A percentile compares a stretch with the other conserved stretches of the same genome.
phyloP scores from a whole-genome alignment of 2,113 vertebrate genomes.

The Vireo altiloquus region DNA sequence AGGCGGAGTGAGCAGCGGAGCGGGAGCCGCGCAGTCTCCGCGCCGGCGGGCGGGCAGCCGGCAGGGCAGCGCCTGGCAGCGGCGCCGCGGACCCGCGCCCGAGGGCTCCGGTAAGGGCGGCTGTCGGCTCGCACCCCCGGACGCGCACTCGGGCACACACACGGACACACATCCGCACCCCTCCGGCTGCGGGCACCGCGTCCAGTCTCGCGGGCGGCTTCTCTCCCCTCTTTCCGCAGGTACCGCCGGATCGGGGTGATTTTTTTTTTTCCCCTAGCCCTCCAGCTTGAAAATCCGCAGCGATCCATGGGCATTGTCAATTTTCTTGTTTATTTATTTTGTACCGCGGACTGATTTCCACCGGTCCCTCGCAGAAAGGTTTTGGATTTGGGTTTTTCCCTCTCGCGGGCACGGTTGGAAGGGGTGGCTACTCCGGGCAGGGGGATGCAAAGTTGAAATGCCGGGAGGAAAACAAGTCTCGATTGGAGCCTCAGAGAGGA shows the following conservation, averaged over 20 bases:
- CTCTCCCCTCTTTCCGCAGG: slow-evolving; percentile 8
- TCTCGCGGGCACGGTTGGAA: not conserved
- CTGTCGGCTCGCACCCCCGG: not conserved
- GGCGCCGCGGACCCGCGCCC: slow-evolving; percentile 55
- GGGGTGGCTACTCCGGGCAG: slow-evolving; percentile 37
- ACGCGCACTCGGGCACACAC: not conserved
- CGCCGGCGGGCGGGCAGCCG: slow-evolving; percentile 50
- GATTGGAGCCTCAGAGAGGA: not conserved
- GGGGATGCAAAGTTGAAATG: slow-evolving; percentile 70
- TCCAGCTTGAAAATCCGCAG: slow-evolving; percentile 67
- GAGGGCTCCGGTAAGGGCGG: slow-evolving; percentile 69
- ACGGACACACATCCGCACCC: not conserved
- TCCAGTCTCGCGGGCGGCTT: not conserved
- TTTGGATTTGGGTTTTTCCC: not conserved
- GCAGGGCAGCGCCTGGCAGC: slow-evolving; percentile 55
- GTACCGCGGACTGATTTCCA: not conserved
- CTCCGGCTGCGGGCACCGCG: slow-evolving; percentile 21
- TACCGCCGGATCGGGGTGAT: not conserved
- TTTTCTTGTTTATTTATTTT: not conserved
- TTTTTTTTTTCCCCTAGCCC: not conserved
- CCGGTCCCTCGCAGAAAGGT: not conserved
- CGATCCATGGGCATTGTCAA: slow-evolving; percentile 25
- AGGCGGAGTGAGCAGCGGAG: slow-evolving; percentile 82
- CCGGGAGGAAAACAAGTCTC: slow-evolving; percentile 48
- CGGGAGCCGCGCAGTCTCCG: slow-evolving; percentile 80